Evolutionary conservation across 64 coral and sea anemone species (phyloP).

Genomic region (Porites australiensis): DNA sequence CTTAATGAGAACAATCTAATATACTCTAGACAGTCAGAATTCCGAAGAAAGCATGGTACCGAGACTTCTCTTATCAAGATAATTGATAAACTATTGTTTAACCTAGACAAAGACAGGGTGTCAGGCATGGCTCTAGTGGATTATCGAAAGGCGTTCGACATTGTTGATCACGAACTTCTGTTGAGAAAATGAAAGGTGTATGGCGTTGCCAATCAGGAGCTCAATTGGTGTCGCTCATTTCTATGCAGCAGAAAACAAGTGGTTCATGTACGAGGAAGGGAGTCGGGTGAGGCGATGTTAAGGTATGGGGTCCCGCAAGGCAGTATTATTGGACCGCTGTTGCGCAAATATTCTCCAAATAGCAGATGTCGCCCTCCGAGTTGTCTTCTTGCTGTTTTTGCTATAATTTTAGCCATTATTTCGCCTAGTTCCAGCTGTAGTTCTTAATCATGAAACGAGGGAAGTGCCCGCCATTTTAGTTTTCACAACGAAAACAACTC

Average conservation of each 20-base stretch:
- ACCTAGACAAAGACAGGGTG: slow-evolving; percentile 14
- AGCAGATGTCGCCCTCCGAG: too few species aligned
- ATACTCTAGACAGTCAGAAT: slow-evolving; percentile 41
- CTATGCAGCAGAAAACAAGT: slow-evolving; percentile 10
- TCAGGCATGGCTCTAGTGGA: slow-evolving; percentile 17
- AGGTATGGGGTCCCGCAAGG: slow-evolving; percentile 11
- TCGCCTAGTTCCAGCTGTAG: too few species aligned
- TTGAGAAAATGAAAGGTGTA: not conserved
- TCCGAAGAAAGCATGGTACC: slow-evolving; percentile 38
- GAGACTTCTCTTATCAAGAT: slow-evolving; percentile 50
- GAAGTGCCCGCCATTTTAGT: too few species aligned
- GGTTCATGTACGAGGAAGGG: not conserved
- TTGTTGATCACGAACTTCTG: not conserved
- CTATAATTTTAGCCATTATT: too few species aligned
- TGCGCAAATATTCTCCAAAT: too few species aligned
- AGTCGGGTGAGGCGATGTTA: not conserved
- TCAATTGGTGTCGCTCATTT: slow-evolving; percentile 1
- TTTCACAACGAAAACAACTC: too few species aligned
- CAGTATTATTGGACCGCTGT: not conserved
- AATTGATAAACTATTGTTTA: slow-evolving; percentile 28
- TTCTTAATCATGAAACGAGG: too few species aligned
- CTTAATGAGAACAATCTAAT: slow-evolving; percentile 8
- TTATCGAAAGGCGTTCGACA: not conserved
- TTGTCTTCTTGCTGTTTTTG: too few species aligned
- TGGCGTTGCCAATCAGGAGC: not conserved